Conservation (phyloP, 2,113 vertebrate species). For the Scomber scombrus region DNA sequence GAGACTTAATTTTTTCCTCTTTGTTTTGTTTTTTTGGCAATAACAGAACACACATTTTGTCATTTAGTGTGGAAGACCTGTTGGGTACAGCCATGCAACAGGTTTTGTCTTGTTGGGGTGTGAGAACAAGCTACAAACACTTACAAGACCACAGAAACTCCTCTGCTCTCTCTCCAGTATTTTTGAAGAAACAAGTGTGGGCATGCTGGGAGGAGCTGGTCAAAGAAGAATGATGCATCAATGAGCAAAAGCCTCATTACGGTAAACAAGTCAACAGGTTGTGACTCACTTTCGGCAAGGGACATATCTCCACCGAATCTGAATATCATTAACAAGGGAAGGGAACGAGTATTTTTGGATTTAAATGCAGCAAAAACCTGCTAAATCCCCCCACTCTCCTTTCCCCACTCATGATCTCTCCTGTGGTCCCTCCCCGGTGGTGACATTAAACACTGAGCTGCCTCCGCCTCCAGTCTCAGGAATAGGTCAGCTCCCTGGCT, state of each 20-base stretch:
- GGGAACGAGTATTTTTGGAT: slow-evolving; percentile 13
- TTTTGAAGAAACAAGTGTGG: not conserved
- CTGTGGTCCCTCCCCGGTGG: slow-evolving; percentile 64
- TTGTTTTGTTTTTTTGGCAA: too few relatives aligned
- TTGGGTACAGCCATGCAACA: too few relatives aligned
- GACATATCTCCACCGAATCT: slow-evolving; percentile 6
- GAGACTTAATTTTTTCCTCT: too few relatives aligned
- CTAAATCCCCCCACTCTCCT: not conserved
- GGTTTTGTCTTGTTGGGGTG: too few relatives aligned
- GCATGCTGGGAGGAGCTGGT: slow-evolving; percentile 1
- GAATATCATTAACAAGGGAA: not conserved
- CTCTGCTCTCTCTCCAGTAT: too few relatives aligned
- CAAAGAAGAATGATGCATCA: slow-evolving; percentile 46
- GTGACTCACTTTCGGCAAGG: slow-evolving; percentile 37
- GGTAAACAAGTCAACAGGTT: slow-evolving; percentile 44
- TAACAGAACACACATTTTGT: too few relatives aligned
- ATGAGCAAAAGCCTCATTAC: slow-evolving; percentile 7
- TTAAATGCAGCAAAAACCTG: slow-evolving; percentile 40
- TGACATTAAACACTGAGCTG: slow-evolving; percentile 80
- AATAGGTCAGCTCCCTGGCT: slow-evolving; percentile 81
- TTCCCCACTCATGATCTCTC: slow-evolving; percentile 8
- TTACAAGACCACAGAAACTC: too few relatives aligned
- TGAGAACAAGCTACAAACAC: too few relatives aligned
- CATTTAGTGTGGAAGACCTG: too few relatives aligned
- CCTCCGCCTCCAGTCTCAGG: slow-evolving; percentile 71